Base-by-base conservation (phyloP, 2,888 invertebrate species). In the Dasysyrphus albostriatus region DNA sequence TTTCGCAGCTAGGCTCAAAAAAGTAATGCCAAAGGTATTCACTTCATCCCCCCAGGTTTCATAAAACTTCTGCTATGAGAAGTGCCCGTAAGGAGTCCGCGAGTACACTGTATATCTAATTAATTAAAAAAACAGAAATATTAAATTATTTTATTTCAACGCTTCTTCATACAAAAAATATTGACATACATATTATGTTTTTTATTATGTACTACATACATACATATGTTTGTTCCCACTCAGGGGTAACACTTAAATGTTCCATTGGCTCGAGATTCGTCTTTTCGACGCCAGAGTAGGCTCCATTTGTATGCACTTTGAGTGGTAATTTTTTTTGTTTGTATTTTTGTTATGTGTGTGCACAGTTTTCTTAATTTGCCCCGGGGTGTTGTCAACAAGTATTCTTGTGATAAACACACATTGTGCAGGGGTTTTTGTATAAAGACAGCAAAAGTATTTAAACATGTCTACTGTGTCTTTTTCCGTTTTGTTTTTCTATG, bases 301-400 rank as follows among this genome's bases (percentile, higher is more conserved):
- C 65, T 63, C 34, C 63, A 49, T 61, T 61, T 32, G 44, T 29
- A 69, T 78, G 72, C 67, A 61, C 58, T 73, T 59, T 78, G 67
- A 78, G 65, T 67, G 70, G 65, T 49, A 42, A 58, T 47, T 56
- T 63, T 49, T 67, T 70, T 24, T 42, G 32, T 59, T 81, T 47
- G 14, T 44, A 37, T 58, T 44, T 61, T 56, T 79, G 51, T 65
- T 69, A 67, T 84, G 63, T 75, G 63, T 75, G 74, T 76, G 80
- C 58, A 72, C 72, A 59, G 67, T 79, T 75, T 78, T 83, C 73
- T 73, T 83, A 83, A 83, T 78, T 84, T 67, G 65, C 79, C 76
- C 75, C 29, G 65, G 72, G 84, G 72, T 80, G 70, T 65, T 75
- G 58, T 84, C 75, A 84, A 72, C 80, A 84, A 84, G 80, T 79